Conservation (phyloP, 2,113 vertebrate genomes). For the Plectropomus leopardus region DNA sequence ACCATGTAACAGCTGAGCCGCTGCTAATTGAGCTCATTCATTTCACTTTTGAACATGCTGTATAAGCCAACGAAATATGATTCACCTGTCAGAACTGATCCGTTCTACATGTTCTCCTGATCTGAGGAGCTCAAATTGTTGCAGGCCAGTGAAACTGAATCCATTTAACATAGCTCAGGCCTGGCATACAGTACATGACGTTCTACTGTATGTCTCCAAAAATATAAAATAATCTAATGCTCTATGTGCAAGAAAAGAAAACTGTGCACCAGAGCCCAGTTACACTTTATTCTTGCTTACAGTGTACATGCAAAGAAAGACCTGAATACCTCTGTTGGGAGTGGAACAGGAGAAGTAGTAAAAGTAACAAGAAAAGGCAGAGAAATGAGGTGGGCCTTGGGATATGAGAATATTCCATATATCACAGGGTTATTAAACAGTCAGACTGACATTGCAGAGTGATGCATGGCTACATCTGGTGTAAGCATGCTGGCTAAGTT, state of each 20-base stretch:
- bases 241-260: not conserved
- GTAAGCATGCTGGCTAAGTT: not conserved
- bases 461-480: constrained; percentile 42
- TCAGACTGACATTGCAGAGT: constrained; percentile 26
- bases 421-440: constrained; percentile 38
- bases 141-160: constrained; percentile 42
- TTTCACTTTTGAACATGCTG: not conserved
- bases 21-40: not conserved
- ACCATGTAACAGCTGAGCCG: not conserved
- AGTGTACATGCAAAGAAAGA: not conserved
- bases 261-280: not conserved
- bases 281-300: not conserved
- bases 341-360: not conserved
- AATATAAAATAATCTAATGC: not conserved
- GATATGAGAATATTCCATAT: constrained; percentile 35
- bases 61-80: constrained; percentile 4
- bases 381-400: constrained; percentile 33
- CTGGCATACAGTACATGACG: constrained; percentile 23
- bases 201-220: not conserved
- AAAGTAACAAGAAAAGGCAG: constrained; percentile 33
- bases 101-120: constrained; percentile 4
- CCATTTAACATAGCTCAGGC: constrained; percentile 21
- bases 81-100: constrained; percentile 8
- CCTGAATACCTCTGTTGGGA: not conserved
- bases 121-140: constrained; percentile 33